A percentile compares a stretch with the other conserved stretches of the same genome.
Evolutionary conservation across 2,888 invertebrate species (phyloP).

Genomic region (Atrina japonica): DNA sequence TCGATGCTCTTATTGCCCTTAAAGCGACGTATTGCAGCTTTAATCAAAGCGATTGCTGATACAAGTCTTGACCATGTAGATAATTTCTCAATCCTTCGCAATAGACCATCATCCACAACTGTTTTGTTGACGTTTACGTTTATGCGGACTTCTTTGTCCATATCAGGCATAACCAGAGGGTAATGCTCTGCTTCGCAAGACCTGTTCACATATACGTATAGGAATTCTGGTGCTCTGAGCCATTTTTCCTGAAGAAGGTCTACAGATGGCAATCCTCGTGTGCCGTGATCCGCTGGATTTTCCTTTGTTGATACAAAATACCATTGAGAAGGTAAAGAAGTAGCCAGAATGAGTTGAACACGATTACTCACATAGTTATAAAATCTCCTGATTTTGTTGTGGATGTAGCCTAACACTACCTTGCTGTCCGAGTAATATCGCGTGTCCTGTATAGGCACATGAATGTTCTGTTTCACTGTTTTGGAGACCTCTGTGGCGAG

Average conservation of each 20-base stretch:
- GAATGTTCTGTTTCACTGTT: slow-evolving; percentile 23
- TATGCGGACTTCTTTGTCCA: slow-evolving; percentile 1
- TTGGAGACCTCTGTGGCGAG: slow-evolving; percentile 46
- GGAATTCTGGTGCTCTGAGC: slow-evolving; percentile 34
- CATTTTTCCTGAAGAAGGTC: slow-evolving; percentile 21
- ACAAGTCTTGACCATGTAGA: too few species aligned
- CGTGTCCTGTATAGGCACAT: slow-evolving; percentile 6
- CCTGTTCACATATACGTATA: too few species aligned
- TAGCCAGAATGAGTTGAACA: slow-evolving; percentile 31
- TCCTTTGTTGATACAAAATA: slow-evolving; percentile 31
- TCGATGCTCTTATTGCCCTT: too few species aligned
- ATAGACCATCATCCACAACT: background rate
- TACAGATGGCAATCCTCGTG: slow-evolving; percentile 19
- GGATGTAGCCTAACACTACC: slow-evolving; percentile 48
- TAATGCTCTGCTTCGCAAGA: background rate
- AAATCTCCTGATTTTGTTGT: slow-evolving; percentile 46
- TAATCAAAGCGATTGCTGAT: too few species aligned
- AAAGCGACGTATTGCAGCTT: too few species aligned
- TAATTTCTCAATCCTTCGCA: too few species aligned
- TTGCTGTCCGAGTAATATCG: slow-evolving; percentile 47
- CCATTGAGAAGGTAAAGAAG: slow-evolving; percentile 43
- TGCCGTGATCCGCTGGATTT: slow-evolving; percentile 47
- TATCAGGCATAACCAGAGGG: background rate
- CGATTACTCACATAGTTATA: slow-evolving; percentile 48
- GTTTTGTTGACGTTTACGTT: slow-evolving; percentile 1